Base-by-base conservation (phyloP, 2,797 vertebrate species). In the Percopsis omiscomaycus region DNA sequence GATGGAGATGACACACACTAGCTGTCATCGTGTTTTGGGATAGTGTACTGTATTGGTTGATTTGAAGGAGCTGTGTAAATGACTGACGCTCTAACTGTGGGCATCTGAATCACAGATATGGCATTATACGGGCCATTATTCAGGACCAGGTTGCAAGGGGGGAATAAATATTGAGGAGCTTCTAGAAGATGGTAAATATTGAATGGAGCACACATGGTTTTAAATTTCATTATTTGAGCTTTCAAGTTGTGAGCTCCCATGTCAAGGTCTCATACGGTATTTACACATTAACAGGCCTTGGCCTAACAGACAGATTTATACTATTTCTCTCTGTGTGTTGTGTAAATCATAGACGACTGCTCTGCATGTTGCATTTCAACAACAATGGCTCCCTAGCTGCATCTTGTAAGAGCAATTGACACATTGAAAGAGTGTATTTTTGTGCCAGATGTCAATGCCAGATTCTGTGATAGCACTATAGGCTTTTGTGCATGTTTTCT, bases 51-150 rank as follows among this genome's bases (percentile, higher is more conserved):
- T 62, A 68, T 22, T 45, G 61, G 68, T 68, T 71, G 84, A 73
- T 75, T 71, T 68, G 74, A 14, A 79, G 73, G 75, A 84, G 75
- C 61, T 29, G 61, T 64, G 67, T 73, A 74, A 70, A 83, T 81
- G 76, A 84, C 83, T 85, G 78, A 84, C 71, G 69, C 69, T 66
- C 46, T 64, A 70, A 81, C 76, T 69, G 66, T 68, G 12, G 44
- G 55, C 73, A 55, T 70, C 78, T 74, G 82, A 87, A 84, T 88
- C 83, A 69, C 78, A 85, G 84, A 78, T 52, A 61, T 22, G 13
- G 78, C 80, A 85, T 88, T 85, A 88, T 89, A 84, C 80, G 84
- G 79, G 72, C 83, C 81, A 85, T 86, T 75, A 82, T 88, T 87
- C 81, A 61, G 55, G 81, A 86, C 75, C 83, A 83, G 47, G 64